Conservation (phyloP, 2,797 vertebrate genomes). For the Myripristis jacobus region DNA sequence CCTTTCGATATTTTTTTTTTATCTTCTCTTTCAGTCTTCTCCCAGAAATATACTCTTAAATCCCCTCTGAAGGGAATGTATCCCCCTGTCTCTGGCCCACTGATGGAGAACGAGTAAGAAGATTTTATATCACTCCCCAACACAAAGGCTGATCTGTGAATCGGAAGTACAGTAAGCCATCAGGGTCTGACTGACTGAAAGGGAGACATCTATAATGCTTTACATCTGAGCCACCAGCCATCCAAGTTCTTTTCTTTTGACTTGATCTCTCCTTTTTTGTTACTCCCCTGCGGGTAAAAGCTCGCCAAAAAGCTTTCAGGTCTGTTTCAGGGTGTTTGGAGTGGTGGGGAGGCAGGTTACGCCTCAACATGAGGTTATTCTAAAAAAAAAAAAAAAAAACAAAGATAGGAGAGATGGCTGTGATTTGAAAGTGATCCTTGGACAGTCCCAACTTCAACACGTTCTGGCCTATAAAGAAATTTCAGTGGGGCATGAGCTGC, state of each 20-base stretch:
- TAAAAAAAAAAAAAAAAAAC: conserved; percentile 26
- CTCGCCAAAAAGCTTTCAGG: conserved; percentile 26
- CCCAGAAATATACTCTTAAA: conserved; percentile 22
- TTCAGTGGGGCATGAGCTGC: conserved; percentile 46
- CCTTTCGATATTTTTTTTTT: background rate
- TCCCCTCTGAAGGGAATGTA: background rate
- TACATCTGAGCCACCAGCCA: conserved; percentile 1
- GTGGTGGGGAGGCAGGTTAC: conserved; percentile 20
- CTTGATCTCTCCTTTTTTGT: conserved; percentile 18
- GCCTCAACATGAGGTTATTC: conserved; percentile 13
- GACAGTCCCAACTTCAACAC: conserved; percentile 51
- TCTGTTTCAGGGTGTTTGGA: conserved; percentile 8
- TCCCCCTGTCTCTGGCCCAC: conserved; percentile 19
- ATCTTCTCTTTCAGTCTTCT: conserved; percentile 1
- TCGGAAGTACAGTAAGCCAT: conserved; percentile 30
- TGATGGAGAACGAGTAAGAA: conserved; percentile 33
- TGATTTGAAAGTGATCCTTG: conserved; percentile 35
- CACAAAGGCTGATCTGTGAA: conserved; percentile 36
- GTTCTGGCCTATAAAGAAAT: conserved; percentile 65
- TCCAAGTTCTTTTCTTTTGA: conserved; percentile 13
- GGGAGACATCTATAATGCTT: conserved; percentile 29
- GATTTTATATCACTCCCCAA: conserved; percentile 29
- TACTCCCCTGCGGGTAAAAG: conserved; percentile 24
- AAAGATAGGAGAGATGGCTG: conserved; percentile 7
- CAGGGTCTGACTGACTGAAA: conserved; percentile 32